Evolutionary conservation across 1,140 invertebrate species (phyloP).

Genomic region (Gonioctena quinquepunctata): DNA sequence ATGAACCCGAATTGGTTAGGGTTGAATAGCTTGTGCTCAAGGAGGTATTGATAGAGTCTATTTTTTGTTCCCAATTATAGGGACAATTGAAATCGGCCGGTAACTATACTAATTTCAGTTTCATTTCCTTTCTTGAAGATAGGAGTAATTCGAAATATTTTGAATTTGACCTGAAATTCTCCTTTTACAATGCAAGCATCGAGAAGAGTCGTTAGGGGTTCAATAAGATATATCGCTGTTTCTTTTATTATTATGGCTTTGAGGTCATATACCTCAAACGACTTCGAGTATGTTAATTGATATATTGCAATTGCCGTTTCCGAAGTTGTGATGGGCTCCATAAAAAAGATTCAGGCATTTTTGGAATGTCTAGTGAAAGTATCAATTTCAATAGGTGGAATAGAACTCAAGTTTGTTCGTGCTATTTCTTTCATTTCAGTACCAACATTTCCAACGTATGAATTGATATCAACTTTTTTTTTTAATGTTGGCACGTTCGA

Average conservation of each 20-base stretch:
- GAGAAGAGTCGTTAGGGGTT: slow-evolving; percentile 19
- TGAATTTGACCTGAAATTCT: slow-evolving; percentile 27
- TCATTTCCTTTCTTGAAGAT: slow-evolving; percentile 36
- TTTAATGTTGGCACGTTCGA: no score
- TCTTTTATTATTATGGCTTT: slow-evolving; percentile 4
- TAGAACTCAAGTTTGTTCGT: background rate
- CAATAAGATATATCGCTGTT: background rate
- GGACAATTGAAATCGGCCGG: no score
- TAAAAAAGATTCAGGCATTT: background rate
- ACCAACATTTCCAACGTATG: background rate
- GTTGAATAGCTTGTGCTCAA: no score
- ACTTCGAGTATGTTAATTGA: background rate
- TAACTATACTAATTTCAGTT: no score
- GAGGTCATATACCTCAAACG: background rate
- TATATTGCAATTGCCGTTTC: background rate
- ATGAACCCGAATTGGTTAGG: no score
- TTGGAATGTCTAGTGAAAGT: background rate
- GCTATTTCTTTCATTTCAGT: no score
- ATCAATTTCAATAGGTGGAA: background rate
- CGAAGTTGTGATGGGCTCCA: background rate
- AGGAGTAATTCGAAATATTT: slow-evolving; percentile 25
- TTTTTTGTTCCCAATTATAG: no score
- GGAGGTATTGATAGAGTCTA: no score
- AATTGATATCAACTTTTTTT: background rate
- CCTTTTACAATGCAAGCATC: slow-evolving; percentile 19